These are phyloP conservation scores for Rhinopomastus cyanomelas DNA, from an alignment of 2,113 vertebrate species.

Conservation along the genomic window DNA sequence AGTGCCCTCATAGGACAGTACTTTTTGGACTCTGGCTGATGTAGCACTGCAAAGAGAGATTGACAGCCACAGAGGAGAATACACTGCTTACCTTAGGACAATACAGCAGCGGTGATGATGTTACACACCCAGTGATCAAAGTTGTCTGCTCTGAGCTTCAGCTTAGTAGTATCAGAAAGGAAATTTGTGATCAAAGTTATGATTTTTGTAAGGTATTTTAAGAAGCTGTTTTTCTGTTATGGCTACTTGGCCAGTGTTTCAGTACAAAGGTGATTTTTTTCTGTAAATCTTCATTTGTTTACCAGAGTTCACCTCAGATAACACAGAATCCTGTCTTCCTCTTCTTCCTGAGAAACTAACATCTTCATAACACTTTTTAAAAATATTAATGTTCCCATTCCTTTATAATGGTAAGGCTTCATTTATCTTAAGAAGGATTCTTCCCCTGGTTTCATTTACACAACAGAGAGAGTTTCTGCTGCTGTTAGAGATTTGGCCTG, in stretches of 20 bases:
- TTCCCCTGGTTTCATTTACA: neutral
- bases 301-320: neutral
- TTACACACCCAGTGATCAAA: neutral
- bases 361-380: constrained; percentile 17
- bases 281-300: neutral
- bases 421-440: constrained; percentile 28
- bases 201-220: neutral
- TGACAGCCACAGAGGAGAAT: neutral
- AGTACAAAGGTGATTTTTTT: neutral
- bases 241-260: neutral
- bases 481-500: neutral
- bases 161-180: neutral
- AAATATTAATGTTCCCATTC: neutral
- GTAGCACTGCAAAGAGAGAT: neutral
- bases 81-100: neutral
- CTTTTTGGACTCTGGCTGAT: neutral
- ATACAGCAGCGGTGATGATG: neutral
- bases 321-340: neutral
- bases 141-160: neutral
- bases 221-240: neutral
- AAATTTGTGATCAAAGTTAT: neutral
- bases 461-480: neutral
- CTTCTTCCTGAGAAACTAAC: neutral
- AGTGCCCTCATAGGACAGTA: neutral
- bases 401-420: neutral